Evolutionary conservation across 2,113 vertebrate species (phyloP).

Genomic region (Ciconia stormi): DNA sequence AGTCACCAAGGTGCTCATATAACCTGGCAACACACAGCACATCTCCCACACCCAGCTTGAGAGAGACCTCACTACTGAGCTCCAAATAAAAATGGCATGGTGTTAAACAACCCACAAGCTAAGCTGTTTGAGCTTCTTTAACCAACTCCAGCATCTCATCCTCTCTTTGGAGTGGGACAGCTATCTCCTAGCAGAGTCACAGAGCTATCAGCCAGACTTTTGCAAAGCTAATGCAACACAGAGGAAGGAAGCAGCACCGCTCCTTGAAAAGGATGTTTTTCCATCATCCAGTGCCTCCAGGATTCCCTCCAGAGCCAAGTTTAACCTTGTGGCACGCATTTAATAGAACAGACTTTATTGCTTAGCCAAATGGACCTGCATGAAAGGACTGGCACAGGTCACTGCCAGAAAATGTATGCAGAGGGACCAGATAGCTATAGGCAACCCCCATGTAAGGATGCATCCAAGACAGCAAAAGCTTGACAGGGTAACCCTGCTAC

Average conservation of each 20-base stretch:
- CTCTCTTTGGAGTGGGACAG: neutral
- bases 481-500: neutral
- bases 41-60: neutral
- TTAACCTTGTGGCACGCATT: neutral
- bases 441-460: neutral
- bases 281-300: neutral
- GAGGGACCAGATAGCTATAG: neutral
- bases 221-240: neutral
- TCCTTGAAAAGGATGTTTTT: neutral
- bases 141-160: neutral
- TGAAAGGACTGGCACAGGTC: neutral
- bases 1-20: neutral
- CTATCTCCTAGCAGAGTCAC: neutral
- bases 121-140: neutral
- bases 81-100: neutral
- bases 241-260: neutral
- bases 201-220: neutral
- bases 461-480: neutral
- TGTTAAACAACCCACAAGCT: neutral
- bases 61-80: neutral
- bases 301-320: neutral
- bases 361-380: neutral
- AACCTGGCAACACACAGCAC: neutral
- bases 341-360: neutral
- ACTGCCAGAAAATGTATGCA: neutral